phyloP scores from a whole-genome alignment of 2,888 invertebrate species.

The Meliscaeva auricollis region DNA sequence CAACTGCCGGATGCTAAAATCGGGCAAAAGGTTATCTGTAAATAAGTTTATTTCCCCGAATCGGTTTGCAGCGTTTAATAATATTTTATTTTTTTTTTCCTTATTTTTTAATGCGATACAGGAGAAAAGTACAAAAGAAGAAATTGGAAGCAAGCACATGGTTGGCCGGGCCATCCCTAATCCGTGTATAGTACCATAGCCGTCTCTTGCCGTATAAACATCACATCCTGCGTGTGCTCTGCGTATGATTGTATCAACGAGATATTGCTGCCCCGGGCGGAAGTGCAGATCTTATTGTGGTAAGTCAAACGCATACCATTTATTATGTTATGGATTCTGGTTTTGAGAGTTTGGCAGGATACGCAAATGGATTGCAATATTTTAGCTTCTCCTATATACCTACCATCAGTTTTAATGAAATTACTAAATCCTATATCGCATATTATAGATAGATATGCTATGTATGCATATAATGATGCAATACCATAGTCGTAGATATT shows the following conservation, averaged over 20 bases:
- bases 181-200: constrained; percentile 41
- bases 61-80: constrained; percentile 12
- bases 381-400: constrained; percentile 45
- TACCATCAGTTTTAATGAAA: constrained; percentile 52
- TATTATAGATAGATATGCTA: background rate
- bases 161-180: constrained; percentile 63
- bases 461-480: too few relatives aligned
- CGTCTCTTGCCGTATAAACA: constrained; percentile 9
- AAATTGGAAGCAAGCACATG: constrained; percentile 55
- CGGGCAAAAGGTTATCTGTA: constrained; percentile 74
- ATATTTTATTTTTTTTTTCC: background rate
- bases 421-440: constrained; percentile 65
- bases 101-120: background rate
- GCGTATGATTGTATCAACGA: constrained; percentile 75
- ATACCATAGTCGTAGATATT: background rate
- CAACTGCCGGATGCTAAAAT: constrained; percentile 75
- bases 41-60: constrained; percentile 66
- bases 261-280: constrained; percentile 70
- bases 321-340: constrained; percentile 72
- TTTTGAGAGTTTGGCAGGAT: constrained; percentile 73
- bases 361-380: constrained; percentile 74
- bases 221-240: constrained; percentile 74
- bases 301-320: constrained; percentile 75
- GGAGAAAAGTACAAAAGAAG: background rate
- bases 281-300: constrained; percentile 72